phyloP scores from a whole-genome alignment of 1,140 invertebrate genomes.

The Varroa destructor region DNA sequence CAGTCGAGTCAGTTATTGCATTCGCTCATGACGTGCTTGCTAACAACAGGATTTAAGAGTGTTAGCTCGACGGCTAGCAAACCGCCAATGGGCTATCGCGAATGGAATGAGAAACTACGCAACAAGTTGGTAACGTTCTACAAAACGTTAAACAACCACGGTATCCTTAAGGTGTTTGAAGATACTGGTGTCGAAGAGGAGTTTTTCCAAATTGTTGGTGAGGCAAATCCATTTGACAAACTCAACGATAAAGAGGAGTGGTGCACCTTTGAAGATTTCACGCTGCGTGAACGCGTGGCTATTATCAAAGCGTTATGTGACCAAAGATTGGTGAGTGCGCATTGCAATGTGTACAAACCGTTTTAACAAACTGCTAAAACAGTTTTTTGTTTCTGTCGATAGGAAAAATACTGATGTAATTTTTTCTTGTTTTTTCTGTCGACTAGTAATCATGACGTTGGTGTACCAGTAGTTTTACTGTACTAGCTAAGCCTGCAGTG shows the following conservation, averaged over 20 bases:
- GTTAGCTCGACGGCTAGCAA: constrained; percentile 17
- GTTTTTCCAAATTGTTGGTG: constrained; percentile 13
- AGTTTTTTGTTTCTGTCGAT: no score
- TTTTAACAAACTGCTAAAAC: no score
- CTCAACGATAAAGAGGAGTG: constrained; percentile 3
- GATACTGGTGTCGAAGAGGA: constrained; percentile 1
- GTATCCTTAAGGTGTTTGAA: constrained; percentile 6
- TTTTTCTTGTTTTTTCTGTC: no score
- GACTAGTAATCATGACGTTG: no score
- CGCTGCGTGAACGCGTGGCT: background rate
- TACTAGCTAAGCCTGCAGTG: no score
- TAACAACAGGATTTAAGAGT: constrained; percentile 36
- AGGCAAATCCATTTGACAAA: constrained; percentile 8
- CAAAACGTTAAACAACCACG: constrained; percentile 7
- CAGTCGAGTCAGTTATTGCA: constrained; percentile 47
- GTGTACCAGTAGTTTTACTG: no score
- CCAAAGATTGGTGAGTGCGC: constrained; percentile 22
- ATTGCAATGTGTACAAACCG: background rate
- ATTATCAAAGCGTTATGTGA: constrained; percentile 19
- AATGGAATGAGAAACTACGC: constrained; percentile 25
- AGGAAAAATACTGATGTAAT: no score
- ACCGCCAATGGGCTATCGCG: constrained; percentile 6
- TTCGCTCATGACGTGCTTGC: constrained; percentile 48
- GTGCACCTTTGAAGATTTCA: constrained; percentile 23
- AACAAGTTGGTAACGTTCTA: constrained; percentile 6